Evolutionary conservation across 2,113 vertebrate species (phyloP), one percentile per base, ranked within the genome.

Genomic region (Ellobius talpinus): DNA sequence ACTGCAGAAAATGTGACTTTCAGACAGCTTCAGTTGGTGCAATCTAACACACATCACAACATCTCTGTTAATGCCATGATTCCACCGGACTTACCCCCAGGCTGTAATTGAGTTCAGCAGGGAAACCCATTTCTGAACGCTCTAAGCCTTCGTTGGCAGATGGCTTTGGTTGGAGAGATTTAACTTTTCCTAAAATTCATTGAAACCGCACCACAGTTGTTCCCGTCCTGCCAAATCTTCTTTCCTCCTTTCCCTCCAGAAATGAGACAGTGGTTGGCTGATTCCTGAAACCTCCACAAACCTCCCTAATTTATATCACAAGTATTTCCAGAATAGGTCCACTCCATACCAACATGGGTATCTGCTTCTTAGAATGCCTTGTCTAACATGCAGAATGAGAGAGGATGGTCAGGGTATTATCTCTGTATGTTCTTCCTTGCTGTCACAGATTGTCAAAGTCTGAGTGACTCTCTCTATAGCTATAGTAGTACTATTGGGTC

Each of bases 101-200:
- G n/a, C 1, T 92, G 33, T 65, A 21, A 58, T 0, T 68, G 31
- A 87, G 26, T 65, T 42, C 36, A 89, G 9, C 63, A 73, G 11
- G 39, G 24, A 92, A 91, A 77, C 66, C 31, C 3, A 92, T 58
- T 79, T 47, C 12, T 79, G 61, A 33, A 90, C 55, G 5, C 50
- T 2, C n/a, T 39, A 63, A 21, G 11, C 77, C 39, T 89, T 92
- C 33, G 45, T 7, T 61, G 17, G 81, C 74, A 11, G 21, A 45
- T 47, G 33, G 17, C 26, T 90, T 50, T 77, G 3, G n/a, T 39
- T 61, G 63, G 4, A 86, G 1, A 89, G 76, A 17, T 50, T 96
- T 33, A 39, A 17, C 33, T n/a, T 93, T 94, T 94, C 72, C 79
- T 84, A 39, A 87, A 66, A 47, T 70, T 76, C 70, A 9, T 87